Base-by-base conservation (phyloP, 2,113 vertebrate genomes). In the Gambusia holbrooki region DNA sequence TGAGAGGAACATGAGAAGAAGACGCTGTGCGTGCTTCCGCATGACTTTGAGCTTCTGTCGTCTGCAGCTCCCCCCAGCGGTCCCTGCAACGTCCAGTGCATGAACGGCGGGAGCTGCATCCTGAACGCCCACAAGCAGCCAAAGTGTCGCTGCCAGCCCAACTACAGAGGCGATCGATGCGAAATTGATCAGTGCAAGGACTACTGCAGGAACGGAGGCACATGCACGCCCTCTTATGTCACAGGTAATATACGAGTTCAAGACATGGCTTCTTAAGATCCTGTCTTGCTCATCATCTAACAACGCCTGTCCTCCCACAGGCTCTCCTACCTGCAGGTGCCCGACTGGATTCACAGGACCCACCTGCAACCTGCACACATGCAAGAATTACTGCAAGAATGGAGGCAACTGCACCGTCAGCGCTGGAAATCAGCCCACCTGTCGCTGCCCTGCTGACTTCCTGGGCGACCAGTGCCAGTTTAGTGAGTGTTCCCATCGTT, bases 141-240 rank as follows among this genome's bases (percentile, higher is more conserved):
- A 69, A 99, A 99, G 88, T 99, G 98, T 87, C 97, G 96, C 78
- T 99, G 98, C 92, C 97, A 98, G 35, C 97, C 97, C 0, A 97
- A 96, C 77, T 99, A 97, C 76, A 94, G 94, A 40, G 98, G 98
- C 0, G 97, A 98, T 30, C 94, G 93, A 62, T 99, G 98, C 71
- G 96, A 99, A 91, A 90, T 95, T 1, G 96, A 99, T 91, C 97
- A 99, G 93, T 99, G 98, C 92, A 94, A 92, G 51, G 95, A 96
- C 80, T 96, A 97, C 90, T 99, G 98, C 89, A 96, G 94, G 87
- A 99, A 99, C 0, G 97, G 97, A 87, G 98, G 98, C 88, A 98
- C 96, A 13, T 99, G 98, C 6, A 95, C 96, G 0, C 97, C 97
- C 25, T 99, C 98, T 1, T 37, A 37, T 11, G 95, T 95, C 0